These are phyloP conservation scores for Steinernema carpocapsae DNA, from an alignment of 2,888 invertebrate species.

Conservation along the genomic window DNA sequence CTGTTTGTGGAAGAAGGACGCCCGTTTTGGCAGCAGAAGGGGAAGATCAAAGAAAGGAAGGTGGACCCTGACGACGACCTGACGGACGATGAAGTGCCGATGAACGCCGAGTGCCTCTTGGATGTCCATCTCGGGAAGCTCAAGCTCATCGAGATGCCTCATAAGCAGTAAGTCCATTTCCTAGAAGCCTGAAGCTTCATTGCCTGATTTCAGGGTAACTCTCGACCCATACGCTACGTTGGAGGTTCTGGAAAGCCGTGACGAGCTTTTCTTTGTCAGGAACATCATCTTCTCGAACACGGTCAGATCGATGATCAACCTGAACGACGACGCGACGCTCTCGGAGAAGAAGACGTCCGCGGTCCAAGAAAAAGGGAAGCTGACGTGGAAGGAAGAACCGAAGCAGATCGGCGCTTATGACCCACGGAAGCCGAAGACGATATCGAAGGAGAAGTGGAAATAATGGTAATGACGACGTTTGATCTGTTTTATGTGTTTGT, in stretches of 20 bases:
- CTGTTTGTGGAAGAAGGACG: conserved; percentile 36
- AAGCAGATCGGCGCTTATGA: background rate
- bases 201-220: conserved; percentile 33
- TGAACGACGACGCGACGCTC: conserved; percentile 34
- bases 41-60: background rate
- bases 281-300: conserved; percentile 41
- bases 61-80: conserved; percentile 4
- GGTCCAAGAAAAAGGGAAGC: background rate
- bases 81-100: conserved; percentile 44
- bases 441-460: background rate
- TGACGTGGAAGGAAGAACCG: background rate
- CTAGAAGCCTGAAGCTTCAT: background rate
- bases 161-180: conserved; percentile 34
- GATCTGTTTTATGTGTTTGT: no score
- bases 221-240: conserved; percentile 41
- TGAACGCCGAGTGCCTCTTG: conserved; percentile 46
- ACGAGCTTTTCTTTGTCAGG: conserved; percentile 40
- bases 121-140: conserved; percentile 43
- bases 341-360: background rate
- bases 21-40: conserved; percentile 41
- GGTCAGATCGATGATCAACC: conserved; percentile 46
- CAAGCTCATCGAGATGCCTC: conserved; percentile 43
- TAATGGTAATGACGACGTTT: no score
- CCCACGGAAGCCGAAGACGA: no score
- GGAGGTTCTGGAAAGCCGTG: conserved; percentile 33